These are phyloP conservation scores for Zaprionus davidi DNA, from an alignment of 1,140 invertebrate genomes.

Conservation along the genomic window DNA sequence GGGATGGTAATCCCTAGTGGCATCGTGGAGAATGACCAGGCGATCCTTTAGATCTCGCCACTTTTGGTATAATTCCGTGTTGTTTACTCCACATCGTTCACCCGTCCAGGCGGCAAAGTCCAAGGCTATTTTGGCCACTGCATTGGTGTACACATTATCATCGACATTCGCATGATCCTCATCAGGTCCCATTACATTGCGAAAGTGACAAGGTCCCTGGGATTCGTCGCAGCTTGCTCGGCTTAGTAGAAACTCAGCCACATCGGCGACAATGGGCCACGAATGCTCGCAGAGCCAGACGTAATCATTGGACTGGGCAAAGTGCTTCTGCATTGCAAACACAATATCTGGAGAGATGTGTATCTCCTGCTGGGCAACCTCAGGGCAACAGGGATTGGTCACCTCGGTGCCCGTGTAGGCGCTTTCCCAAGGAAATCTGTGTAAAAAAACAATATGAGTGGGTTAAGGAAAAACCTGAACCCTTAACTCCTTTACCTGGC, in stretches of 20 bases:
- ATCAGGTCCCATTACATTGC: constrained; percentile 87
- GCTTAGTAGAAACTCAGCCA: constrained; percentile 86
- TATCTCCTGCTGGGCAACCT: constrained; percentile 85
- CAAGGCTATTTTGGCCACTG: constrained; percentile 85
- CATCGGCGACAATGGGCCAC: constrained; percentile 85
- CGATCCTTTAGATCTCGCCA: constrained; percentile 85
- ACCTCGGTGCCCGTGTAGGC: constrained; percentile 86
- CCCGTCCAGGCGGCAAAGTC: constrained; percentile 84
- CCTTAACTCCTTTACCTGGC: constrained; percentile 47
- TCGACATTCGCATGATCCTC: constrained; percentile 86
- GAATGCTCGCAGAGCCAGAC: constrained; percentile 84
- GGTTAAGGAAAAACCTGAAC: neutral
- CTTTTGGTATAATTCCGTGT: constrained; percentile 21
- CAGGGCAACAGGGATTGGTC: constrained; percentile 86
- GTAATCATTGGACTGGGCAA: constrained; percentile 85
- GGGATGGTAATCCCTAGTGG: constrained; percentile 85
- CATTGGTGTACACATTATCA: constrained; percentile 86
- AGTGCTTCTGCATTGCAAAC: constrained; percentile 85
- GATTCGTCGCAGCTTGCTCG: constrained; percentile 85
- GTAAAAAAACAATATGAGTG: neutral
- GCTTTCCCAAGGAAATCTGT: constrained; percentile 86
- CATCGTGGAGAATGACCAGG: constrained; percentile 85
- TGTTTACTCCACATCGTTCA: constrained; percentile 45
- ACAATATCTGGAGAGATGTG: constrained; percentile 86
- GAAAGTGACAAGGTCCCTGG: constrained; percentile 63